These are phyloP conservation scores for Monopterus albus DNA, from an alignment of 2,113 vertebrate species.

Conservation along the genomic window DNA sequence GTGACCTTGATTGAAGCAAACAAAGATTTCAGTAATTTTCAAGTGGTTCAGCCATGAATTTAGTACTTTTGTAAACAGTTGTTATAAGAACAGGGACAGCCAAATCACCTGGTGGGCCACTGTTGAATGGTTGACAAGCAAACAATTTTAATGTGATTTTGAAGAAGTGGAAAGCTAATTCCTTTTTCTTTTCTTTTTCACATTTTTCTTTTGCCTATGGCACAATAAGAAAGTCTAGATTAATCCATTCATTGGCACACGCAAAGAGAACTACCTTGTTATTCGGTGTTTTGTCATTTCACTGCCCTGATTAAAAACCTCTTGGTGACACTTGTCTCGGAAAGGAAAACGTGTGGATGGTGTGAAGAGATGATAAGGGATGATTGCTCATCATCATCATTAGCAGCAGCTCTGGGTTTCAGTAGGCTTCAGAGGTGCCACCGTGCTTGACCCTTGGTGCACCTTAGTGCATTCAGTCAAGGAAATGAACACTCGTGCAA, in stretches of 20 bases:
- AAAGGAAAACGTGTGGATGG: not conserved
- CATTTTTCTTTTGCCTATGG: too few relatives aligned
- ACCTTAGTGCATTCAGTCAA: slow-evolving; percentile 58
- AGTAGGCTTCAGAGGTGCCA: slow-evolving; percentile 9
- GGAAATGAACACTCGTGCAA: slow-evolving; percentile 68
- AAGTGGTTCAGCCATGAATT: not conserved
- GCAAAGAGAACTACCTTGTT: not conserved
- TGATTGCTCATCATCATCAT: slow-evolving; percentile 16
- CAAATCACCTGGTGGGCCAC: too few relatives aligned
- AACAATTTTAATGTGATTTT: too few relatives aligned
- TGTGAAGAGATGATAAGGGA: not conserved
- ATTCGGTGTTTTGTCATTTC: not conserved
- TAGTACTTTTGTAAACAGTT: not conserved
- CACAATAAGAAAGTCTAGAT: not conserved
- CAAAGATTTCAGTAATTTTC: too few relatives aligned
- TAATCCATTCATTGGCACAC: not conserved
- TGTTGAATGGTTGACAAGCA: too few relatives aligned
- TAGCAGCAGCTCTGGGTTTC: slow-evolving; percentile 9
- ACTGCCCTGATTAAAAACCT: not conserved
- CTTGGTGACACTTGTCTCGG: not conserved
- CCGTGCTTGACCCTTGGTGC: slow-evolving; percentile 37
- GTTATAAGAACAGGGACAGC: too few relatives aligned
- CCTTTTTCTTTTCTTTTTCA: not conserved
- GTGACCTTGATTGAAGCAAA: not conserved
- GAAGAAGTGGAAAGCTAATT: not conserved